Conservation (phyloP, 1,140 invertebrate genomes). For the Trichonephila clavipes region DNA sequence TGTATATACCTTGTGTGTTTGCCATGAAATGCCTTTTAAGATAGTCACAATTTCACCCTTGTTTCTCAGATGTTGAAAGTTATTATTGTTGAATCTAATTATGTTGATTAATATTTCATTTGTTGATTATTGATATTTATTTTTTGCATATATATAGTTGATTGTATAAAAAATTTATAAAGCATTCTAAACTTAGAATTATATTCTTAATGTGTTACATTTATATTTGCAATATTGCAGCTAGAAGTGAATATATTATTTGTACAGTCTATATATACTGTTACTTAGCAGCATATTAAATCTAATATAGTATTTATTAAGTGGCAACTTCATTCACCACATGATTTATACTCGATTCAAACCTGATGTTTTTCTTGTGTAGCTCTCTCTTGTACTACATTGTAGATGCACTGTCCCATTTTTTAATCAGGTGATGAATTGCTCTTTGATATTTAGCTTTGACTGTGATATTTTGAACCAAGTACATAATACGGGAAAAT, state of each 20-base stretch:
- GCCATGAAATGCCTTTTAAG: neutral
- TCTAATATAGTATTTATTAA: slow-evolving; percentile 48
- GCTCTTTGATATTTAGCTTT: slow-evolving; percentile 70
- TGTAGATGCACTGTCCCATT: slow-evolving; percentile 19
- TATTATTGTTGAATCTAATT: slow-evolving; percentile 42
- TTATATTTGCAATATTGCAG: slow-evolving; percentile 47
- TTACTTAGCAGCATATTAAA: neutral
- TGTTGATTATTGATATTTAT: slow-evolving; percentile 1
- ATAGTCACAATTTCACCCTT: slow-evolving; percentile 11
- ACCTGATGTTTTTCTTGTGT: slow-evolving; percentile 17
- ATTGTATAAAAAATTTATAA: slow-evolving; percentile 25
- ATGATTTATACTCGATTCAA: slow-evolving; percentile 42
- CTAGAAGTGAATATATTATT: slow-evolving; percentile 52
- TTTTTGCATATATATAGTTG: slow-evolving; percentile 7
- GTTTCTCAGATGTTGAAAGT: slow-evolving; percentile 22
- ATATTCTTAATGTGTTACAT: slow-evolving; percentile 11
- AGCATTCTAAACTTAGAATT: slow-evolving; percentile 51
- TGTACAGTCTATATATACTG: slow-evolving; percentile 46
- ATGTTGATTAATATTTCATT: slow-evolving; percentile 21
- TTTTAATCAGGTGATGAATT: slow-evolving; percentile 54
- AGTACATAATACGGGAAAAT: slow-evolving; percentile 52
- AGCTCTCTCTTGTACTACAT: neutral
- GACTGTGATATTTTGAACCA: slow-evolving; percentile 70
- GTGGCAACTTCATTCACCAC: neutral
- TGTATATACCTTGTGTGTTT: neutral